phyloP scores from a whole-genome alignment of 2,797 vertebrate genomes.

The Hemibagrus guttatus region DNA sequence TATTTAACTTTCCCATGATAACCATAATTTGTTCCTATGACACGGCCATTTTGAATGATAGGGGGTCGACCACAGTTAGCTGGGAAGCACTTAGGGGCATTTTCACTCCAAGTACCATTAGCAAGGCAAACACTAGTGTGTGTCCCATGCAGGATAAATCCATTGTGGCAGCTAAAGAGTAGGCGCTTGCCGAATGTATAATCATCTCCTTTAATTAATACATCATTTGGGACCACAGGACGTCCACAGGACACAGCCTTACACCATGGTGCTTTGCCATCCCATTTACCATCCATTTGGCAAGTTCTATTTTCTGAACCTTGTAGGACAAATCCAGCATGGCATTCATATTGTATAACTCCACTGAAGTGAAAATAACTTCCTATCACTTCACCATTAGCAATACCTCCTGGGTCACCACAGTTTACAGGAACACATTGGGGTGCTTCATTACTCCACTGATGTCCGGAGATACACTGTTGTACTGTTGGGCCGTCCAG shows the following conservation, averaged over 20 bases:
- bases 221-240: conserved; percentile 72
- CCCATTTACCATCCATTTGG: conserved; percentile 83
- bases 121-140: conserved; percentile 81
- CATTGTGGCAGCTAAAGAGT: conserved; percentile 80
- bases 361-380: conserved; percentile 75
- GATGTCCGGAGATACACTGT: conserved; percentile 80
- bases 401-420: conserved; percentile 72
- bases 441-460: conserved; percentile 84
- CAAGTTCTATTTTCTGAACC: conserved; percentile 79
- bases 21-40: conserved; percentile 78
- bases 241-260: conserved; percentile 82
- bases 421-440: conserved; percentile 79
- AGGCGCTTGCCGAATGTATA: conserved; percentile 78
- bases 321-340: conserved; percentile 82
- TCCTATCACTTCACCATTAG: conserved; percentile 78
- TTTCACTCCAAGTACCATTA: conserved; percentile 88
- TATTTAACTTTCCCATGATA: conserved; percentile 80
- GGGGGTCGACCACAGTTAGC: conserved; percentile 75
- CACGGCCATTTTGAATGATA: conserved; percentile 74
- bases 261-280: conserved; percentile 81
- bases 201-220: conserved; percentile 77
- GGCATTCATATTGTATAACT: conserved; percentile 80
- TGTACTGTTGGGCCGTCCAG: conserved; percentile 82
- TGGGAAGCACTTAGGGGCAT: conserved; percentile 74
- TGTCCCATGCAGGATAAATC: conserved; percentile 82